Conservation (phyloP, 2,888 invertebrate species). For the Caenorhabditis angaria region DNA sequence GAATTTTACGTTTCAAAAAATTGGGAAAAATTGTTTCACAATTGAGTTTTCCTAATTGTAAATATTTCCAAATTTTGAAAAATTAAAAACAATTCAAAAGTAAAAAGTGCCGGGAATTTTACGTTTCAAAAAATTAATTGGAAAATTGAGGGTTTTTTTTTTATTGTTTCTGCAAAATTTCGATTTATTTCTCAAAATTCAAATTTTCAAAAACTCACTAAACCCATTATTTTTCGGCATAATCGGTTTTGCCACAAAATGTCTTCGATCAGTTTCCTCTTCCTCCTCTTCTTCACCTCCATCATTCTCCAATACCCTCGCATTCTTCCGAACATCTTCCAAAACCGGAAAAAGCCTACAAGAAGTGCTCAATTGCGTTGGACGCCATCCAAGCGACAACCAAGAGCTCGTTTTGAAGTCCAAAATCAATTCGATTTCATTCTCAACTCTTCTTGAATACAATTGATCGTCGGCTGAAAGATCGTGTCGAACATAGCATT, state of each 20-base stretch:
- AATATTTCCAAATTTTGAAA: too few species aligned
- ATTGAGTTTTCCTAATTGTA: too few species aligned
- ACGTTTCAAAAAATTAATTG: too few species aligned
- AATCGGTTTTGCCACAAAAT: constrained; percentile 44
- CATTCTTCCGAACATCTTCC: constrained; percentile 33
- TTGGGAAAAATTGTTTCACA: too few species aligned
- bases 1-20: too few species aligned
- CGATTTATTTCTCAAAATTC: too few species aligned
- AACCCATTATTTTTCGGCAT: constrained; percentile 62
- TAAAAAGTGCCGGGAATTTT: background rate
- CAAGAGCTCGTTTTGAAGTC: constrained; percentile 64
- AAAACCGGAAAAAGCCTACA: constrained; percentile 70
- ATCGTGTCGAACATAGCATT: constrained; percentile 59
- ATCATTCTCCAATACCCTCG: background rate
- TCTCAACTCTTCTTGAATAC: constrained; percentile 54
- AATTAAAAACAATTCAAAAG: too few species aligned
- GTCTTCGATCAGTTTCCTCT: constrained; percentile 39
- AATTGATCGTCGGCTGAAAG: constrained; percentile 59
- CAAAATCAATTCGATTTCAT: constrained; percentile 67
- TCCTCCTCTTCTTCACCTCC: background rate
- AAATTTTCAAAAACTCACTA: too few species aligned
- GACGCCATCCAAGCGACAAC: constrained; percentile 68
- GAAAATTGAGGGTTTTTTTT: too few species aligned
- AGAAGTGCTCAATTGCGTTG: constrained; percentile 60
- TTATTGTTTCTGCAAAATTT: too few species aligned